Percentiles rank a stretch among this genome's conserved stretches.
Conservation (phyloP, 2,797 vertebrate species). For the Lates japonicus region DNA sequence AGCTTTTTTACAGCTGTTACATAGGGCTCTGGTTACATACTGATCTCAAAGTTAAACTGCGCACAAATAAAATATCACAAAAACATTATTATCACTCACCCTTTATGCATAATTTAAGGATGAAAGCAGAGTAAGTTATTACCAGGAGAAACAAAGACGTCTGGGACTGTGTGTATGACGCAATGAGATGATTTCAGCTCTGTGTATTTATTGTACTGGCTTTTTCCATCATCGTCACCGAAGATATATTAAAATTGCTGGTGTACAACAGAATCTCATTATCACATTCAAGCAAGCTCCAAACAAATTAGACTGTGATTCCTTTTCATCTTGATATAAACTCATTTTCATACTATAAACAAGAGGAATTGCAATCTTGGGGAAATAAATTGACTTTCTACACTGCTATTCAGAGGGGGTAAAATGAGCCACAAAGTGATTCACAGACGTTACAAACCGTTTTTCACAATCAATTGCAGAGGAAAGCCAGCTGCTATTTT, state of each 20-base stretch:
- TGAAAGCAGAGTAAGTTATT: slow-evolving; percentile 29
- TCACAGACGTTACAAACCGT: slow-evolving; percentile 48
- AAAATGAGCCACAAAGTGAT: slow-evolving; percentile 71
- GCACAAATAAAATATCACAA: slow-evolving; percentile 17
- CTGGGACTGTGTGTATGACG: slow-evolving; percentile 9
- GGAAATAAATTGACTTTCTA: slow-evolving; percentile 76
- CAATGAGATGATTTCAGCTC: slow-evolving; percentile 40
- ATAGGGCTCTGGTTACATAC: slow-evolving; percentile 10
- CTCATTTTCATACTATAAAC: slow-evolving; percentile 78
- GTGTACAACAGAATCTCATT: slow-evolving; percentile 75
- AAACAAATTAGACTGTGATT: slow-evolving; percentile 75
- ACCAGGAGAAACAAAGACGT: slow-evolving; percentile 33
- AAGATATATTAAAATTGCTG: slow-evolving; percentile 71
- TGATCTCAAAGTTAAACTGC: slow-evolving; percentile 16
- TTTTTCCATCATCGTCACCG: slow-evolving; percentile 55
- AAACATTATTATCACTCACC: slow-evolving; percentile 8
- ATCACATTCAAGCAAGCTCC: slow-evolving; percentile 69
- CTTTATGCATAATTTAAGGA: slow-evolving; percentile 32
- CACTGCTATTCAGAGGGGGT: slow-evolving; percentile 57
- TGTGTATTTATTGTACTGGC: slow-evolving; percentile 43
- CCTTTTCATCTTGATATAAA: slow-evolving; percentile 75
- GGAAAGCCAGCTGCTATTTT: slow-evolving; percentile 41
- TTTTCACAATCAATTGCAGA: slow-evolving; percentile 62
- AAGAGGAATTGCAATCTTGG: slow-evolving; percentile 74
- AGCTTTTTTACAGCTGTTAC: background rate